A percentile compares a stretch with the other conserved stretches of the same genome.
Evolutionary conservation across 2,888 invertebrate species (phyloP).

Genomic region (Neria commutata): DNA sequence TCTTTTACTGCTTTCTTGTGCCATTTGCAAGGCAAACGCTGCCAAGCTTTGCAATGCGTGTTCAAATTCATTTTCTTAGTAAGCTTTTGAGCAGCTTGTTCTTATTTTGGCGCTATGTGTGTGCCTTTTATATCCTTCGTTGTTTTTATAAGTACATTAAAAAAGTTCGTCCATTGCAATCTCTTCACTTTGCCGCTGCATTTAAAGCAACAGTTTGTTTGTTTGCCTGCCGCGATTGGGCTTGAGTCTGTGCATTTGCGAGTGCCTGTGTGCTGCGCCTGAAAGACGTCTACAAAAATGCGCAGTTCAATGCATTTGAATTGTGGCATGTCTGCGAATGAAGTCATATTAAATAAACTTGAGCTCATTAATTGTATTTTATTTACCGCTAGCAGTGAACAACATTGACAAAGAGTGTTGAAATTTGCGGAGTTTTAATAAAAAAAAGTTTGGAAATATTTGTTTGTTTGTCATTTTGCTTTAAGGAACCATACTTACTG

Average conservation of each 20-base stretch:
- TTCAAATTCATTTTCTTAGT: background rate
- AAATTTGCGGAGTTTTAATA: no score
- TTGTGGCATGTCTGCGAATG: background rate
- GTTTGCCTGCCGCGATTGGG: background rate
- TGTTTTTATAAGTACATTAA: background rate
- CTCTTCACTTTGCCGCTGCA: background rate
- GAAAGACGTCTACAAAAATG: slow-evolving; percentile 16
- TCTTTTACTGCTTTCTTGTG: background rate
- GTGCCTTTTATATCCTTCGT: background rate
- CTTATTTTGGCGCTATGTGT: background rate
- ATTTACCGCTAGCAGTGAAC: no score
- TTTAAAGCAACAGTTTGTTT: background rate
- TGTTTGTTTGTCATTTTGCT: no score
- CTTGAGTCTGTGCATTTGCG: background rate
- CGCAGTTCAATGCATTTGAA: slow-evolving; percentile 18
- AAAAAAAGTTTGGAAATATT: no score
- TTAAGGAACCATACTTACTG: no score
- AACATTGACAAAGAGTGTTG: no score
- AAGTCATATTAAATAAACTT: no score
- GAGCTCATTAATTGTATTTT: no score
- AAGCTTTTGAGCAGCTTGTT: background rate
- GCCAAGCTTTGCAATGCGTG: background rate
- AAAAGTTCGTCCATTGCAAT: background rate
- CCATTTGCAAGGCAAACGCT: background rate
- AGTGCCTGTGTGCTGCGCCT: slow-evolving; percentile 10